Evolutionary conservation across 53 echinoderm and acorn worm species (phyloP).

Genomic region (Zoroaster sp.): DNA sequence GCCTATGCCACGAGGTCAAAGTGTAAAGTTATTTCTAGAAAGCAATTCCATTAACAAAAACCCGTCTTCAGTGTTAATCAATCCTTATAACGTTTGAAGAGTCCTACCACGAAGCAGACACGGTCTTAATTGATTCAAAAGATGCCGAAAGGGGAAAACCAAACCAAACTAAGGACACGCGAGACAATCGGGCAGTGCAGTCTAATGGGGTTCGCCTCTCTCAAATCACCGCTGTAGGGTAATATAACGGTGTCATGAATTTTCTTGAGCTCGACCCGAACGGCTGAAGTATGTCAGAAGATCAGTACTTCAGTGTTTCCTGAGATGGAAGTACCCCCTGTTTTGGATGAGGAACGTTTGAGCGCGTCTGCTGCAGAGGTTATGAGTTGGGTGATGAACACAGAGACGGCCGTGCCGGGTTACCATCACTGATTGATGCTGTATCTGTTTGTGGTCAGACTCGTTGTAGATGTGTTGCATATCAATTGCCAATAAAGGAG

Average conservation of each 20-base stretch:
- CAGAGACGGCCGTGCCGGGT: background rate
- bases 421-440: background rate
- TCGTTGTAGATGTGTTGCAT: background rate
- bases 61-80: background rate
- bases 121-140: constrained; percentile 42
- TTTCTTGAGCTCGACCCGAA: background rate
- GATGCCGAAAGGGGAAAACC: constrained; percentile 15
- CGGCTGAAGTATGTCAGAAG: constrained; percentile 36
- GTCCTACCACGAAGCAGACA: background rate
- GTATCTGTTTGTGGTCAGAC: background rate
- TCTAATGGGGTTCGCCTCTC: background rate
- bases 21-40: background rate
- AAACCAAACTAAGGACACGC: background rate
- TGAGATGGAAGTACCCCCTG: constrained; percentile 14
- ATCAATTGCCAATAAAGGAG: background rate
- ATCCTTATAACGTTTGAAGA: background rate
- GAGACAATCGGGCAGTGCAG: background rate
- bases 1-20: background rate
- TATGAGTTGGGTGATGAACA: background rate
- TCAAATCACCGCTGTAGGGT: background rate
- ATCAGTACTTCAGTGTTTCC: constrained; percentile 37
- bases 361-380: background rate
- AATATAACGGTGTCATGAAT: background rate
- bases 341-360: constrained; percentile 35
- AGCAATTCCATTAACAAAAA: background rate